phyloP scores from a whole-genome alignment of 1,140 invertebrate genomes.

The Nomia melanderi region DNA sequence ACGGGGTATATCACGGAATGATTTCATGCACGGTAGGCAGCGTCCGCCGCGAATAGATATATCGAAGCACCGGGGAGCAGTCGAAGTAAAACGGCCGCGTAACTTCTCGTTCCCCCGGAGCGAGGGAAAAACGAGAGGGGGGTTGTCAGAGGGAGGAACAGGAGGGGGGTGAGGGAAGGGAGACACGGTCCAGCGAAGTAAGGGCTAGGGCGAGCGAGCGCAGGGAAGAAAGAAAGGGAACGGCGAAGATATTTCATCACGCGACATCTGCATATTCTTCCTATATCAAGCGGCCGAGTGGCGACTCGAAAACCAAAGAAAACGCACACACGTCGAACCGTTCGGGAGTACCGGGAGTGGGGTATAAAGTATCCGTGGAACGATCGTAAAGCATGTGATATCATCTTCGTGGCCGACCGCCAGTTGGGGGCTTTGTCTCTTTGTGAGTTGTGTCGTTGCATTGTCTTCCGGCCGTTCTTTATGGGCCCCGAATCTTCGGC shows the following conservation, averaged over 20 bases:
- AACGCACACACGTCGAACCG: constrained; percentile 62
- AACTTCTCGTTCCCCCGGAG: constrained; percentile 5
- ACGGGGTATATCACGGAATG: no score
- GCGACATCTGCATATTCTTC: constrained; percentile 68
- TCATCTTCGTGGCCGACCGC: constrained; percentile 71
- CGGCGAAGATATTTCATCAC: constrained; percentile 65
- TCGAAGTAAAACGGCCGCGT: constrained; percentile 17
- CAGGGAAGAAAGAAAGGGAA: constrained; percentile 28
- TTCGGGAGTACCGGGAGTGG: constrained; percentile 48
- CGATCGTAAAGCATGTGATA: constrained; percentile 73
- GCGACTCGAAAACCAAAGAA: constrained; percentile 57
- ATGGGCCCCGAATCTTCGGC: constrained; percentile 56
- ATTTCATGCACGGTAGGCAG: neutral
- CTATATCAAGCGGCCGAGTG: constrained; percentile 57
- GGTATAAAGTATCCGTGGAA: constrained; percentile 72
- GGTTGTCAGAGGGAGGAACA: constrained; percentile 7
- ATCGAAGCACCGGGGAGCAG: neutral
- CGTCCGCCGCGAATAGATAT: constrained; percentile 31
- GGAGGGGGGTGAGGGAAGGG: constrained; percentile 18
- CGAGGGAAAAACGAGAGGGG: constrained; percentile 16
- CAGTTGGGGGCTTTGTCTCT: constrained; percentile 71
- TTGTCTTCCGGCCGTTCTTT: constrained; percentile 70
- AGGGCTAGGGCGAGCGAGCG: constrained; percentile 16
- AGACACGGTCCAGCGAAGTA: constrained; percentile 13
- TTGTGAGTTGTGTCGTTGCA: constrained; percentile 67